Evolutionary conservation across 1,140 invertebrate genomes (phyloP), one percentile per base, ranked within the genome.

Genomic region (Aleiodes sp.): DNA sequence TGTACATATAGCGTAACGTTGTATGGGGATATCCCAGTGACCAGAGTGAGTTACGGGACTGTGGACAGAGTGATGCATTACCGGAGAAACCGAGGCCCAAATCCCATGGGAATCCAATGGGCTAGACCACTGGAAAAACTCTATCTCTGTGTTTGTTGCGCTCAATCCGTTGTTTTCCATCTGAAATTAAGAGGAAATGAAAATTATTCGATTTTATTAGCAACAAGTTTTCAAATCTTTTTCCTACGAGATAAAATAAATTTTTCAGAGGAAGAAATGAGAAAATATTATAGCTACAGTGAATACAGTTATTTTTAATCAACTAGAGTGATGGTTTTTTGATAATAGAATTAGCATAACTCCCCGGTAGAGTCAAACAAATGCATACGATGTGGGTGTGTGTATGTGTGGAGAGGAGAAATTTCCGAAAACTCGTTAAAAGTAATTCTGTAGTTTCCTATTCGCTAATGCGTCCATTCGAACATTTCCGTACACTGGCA

Each of bases 41-140:
- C 68, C 72, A 75, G 76, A 75, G 77, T 84, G 82, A 85, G 82
- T 85, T 86, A 85, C 84, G 80, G 76, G 76, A 65, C 80, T 85
- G 84, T 76, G 82, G 84, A 86, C 84, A 86, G 84, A 80, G 82
- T 86, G 84, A 86, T 85, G 82, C 81, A 85, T 86, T 80, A 82
- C 81, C 77, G 68, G 65, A 74, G 78, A 77, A 82, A 80, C 77
- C 84, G 77, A 83, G 85, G 83, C 80, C 82, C 78, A 70, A 77
- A 78, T 82, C 84, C 82, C 80, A 79, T 60, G 81, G 79, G 84
- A 84, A 82, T 81, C 78, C 81, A 84, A 76, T 73, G 70, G 70
- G 72, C 70, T 65, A 67, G 71, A 69, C n/a, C n/a, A n/a, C n/a
- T n/a, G n/a, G n/a, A n/a, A 78, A 77, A 62, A 52, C 52, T 56